Conservation (phyloP, 2,888 invertebrate species). For the Charanyca ferruginea region DNA sequence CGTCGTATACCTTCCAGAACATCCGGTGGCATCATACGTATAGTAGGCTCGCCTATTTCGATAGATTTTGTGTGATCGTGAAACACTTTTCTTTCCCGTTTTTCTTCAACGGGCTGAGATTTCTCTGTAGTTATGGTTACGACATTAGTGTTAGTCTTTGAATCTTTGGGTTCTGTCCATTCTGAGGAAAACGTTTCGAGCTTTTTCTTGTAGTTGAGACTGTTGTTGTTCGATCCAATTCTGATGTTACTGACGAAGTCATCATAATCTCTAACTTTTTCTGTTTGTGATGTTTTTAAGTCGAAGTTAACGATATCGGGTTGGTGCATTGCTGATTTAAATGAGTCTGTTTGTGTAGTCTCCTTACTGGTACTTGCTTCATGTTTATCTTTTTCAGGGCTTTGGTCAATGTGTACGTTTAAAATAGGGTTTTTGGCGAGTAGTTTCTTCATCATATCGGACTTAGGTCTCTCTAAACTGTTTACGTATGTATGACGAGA, state of each 20-base stretch:
- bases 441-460: constrained; percentile 91
- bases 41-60: constrained; percentile 85
- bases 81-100: constrained; percentile 82
- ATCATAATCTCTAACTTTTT: constrained; percentile 81
- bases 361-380: constrained; percentile 81
- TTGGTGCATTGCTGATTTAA: constrained; percentile 86
- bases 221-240: constrained; percentile 87
- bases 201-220: constrained; percentile 81
- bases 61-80: constrained; percentile 83
- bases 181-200: constrained; percentile 77
- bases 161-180: constrained; percentile 82
- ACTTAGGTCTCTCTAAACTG: constrained; percentile 92
- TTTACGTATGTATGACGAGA: constrained; percentile 91
- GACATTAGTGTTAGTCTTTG: constrained; percentile 76
- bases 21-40: constrained; percentile 85
- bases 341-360: constrained; percentile 80
- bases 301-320: constrained; percentile 89
- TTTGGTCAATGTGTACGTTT: constrained; percentile 86
- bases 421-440: constrained; percentile 89
- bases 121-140: constrained; percentile 87
- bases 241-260: constrained; percentile 89
- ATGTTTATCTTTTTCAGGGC: constrained; percentile 70
- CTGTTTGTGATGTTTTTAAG: constrained; percentile 79
- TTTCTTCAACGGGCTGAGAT: constrained; percentile 77
- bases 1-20: constrained; percentile 85